Conservation (phyloP, 2,888 invertebrate species). For the Lepeophtheirus nordmannii region DNA sequence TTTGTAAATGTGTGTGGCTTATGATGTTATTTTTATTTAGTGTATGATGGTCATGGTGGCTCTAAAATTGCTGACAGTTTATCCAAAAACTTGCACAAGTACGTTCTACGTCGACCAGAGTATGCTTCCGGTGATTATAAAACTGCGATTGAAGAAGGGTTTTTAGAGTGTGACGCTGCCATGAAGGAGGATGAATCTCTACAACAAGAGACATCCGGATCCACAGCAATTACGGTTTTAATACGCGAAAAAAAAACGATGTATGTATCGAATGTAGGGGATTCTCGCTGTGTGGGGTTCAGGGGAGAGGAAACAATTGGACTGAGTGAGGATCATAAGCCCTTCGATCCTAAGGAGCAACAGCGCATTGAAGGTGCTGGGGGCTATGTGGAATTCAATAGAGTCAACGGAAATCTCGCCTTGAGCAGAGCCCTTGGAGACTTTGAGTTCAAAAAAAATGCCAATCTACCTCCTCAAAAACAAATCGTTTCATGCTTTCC, state of each 20-base stretch:
- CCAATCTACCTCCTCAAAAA: constrained; percentile 65
- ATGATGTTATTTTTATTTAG: constrained; percentile 37
- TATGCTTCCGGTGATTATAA: constrained; percentile 67
- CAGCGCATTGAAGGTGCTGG: constrained; percentile 79
- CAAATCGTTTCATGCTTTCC: constrained; percentile 67
- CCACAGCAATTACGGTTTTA: constrained; percentile 73
- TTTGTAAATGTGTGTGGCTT: no score
- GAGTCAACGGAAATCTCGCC: constrained; percentile 96
- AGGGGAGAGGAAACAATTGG: constrained; percentile 51
- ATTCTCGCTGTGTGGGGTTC: constrained; percentile 74
- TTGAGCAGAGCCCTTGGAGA: constrained; percentile 90
- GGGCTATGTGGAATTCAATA: constrained; percentile 89
- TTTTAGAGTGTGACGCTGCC: constrained; percentile 75
- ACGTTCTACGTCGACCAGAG: constrained; percentile 61
- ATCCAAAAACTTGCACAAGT: constrained; percentile 84
- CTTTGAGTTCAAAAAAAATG: constrained; percentile 86
- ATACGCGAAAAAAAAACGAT: constrained; percentile 9
- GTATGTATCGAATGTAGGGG: constrained; percentile 73
- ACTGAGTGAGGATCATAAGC: constrained; percentile 84
- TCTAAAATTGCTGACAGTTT: constrained; percentile 84
- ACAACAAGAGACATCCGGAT: constrained; percentile 82
- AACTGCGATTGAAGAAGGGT: constrained; percentile 72
- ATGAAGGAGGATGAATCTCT: constrained; percentile 77
- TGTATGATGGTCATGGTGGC: constrained; percentile 81
- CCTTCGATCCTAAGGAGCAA: constrained; percentile 69